Evolutionary conservation across 2,113 vertebrate genomes (phyloP).

Genomic region (Tachysurus fulvidraco): DNA sequence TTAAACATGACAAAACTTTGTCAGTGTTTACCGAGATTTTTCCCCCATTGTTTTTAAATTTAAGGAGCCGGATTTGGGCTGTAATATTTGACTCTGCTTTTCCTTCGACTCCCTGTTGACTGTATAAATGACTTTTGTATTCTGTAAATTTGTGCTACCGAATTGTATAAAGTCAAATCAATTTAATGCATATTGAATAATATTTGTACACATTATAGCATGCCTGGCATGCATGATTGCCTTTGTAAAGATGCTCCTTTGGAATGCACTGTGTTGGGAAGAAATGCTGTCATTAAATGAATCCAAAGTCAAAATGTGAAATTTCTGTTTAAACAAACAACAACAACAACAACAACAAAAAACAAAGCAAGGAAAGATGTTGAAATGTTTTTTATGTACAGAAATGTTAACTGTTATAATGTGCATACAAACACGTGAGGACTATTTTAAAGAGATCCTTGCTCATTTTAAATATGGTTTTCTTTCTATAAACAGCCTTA

Average conservation of each 20-base stretch:
- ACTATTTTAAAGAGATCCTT: conserved; percentile 39
- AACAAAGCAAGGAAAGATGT: conserved; percentile 12
- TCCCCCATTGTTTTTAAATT: conserved; percentile 2
- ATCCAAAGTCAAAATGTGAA: conserved; percentile 41
- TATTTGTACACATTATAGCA: conserved; percentile 46
- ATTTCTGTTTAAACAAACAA: conserved; percentile 6
- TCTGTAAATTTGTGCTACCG: conserved; percentile 15
- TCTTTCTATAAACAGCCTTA: conserved; percentile 30
- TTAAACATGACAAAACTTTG: conserved; percentile 27
- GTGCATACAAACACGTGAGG: conserved; percentile 22
- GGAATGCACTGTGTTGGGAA: conserved; percentile 37
- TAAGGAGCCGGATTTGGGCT: background rate
- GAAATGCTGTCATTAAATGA: conserved; percentile 42
- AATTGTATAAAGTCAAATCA: conserved; percentile 30
- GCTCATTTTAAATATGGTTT: conserved; percentile 24
- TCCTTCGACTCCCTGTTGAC: conserved; percentile 2
- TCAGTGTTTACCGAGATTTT: conserved; percentile 8
- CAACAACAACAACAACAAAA: background rate
- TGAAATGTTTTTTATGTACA: conserved; percentile 39
- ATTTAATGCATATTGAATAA: conserved; percentile 21
- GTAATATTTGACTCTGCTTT: background rate
- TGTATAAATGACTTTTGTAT: conserved; percentile 23
- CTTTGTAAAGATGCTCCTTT: conserved; percentile 35
- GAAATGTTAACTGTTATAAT: conserved; percentile 35
- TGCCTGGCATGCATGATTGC: conserved; percentile 48